A percentile compares a stretch with the other conserved stretches of the same genome.
Conservation (phyloP, 92 coral and sea anemone genomes). For the Blastomussa wellsi region DNA sequence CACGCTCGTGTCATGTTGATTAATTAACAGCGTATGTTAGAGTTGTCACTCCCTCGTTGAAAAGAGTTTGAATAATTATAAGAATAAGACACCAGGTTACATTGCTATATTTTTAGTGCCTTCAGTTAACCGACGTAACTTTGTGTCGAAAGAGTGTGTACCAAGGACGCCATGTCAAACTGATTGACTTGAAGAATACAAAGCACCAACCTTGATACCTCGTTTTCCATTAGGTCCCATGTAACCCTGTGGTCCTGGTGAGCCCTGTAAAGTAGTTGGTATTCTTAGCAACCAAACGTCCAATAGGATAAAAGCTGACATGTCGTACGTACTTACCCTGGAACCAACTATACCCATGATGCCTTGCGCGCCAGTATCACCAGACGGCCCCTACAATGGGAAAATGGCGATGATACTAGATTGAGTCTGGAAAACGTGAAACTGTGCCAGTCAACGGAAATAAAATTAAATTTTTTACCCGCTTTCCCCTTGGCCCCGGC, state of each 20-base stretch:
- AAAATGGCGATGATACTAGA: background rate
- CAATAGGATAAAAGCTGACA: background rate
- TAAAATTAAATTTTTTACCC: constrained; percentile 11
- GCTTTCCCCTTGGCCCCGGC: constrained; percentile 24
- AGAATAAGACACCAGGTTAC: no score
- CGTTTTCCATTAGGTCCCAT: constrained; percentile 29
- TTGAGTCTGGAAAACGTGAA: background rate
- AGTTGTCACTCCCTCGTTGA: no score
- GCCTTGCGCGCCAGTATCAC: constrained; percentile 34
- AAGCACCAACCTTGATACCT: constrained; percentile 14
- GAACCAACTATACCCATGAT: constrained; percentile 4
- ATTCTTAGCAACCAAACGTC: background rate
- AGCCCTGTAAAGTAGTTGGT: background rate
- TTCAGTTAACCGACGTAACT: no score
- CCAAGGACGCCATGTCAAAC: no score
- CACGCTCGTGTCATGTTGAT: no score
- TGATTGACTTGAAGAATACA: background rate
- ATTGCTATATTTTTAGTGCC: no score
- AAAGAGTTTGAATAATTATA: no score
- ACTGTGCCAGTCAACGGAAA: background rate
- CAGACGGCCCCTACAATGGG: constrained; percentile 9
- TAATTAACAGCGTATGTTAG: no score
- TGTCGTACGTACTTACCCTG: constrained; percentile 12
- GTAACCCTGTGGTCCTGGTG: constrained; percentile 14
- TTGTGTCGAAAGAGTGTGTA: no score